These are phyloP conservation scores for Nephrotoma flavescens DNA, from an alignment of 2,888 invertebrate species.

Conservation along the genomic window DNA sequence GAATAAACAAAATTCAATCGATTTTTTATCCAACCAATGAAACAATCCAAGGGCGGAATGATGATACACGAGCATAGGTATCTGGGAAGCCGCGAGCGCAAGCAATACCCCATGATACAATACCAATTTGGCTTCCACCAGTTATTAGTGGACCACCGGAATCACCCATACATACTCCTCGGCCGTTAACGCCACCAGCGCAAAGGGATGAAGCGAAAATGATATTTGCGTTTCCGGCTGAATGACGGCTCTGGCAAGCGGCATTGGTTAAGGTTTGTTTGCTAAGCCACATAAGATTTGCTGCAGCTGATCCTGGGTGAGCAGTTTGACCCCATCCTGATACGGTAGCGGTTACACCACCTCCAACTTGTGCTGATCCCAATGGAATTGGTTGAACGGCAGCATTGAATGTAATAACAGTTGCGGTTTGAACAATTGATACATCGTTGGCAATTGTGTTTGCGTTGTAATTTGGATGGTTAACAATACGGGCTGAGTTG, in stretches of 20 bases:
- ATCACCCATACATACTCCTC: slow-evolving; percentile 12
- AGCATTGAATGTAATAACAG: neutral
- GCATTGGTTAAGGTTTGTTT: neutral
- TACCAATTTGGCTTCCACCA: neutral
- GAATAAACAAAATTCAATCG: no score
- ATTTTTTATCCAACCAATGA: neutral
- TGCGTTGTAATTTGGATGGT: slow-evolving; percentile 6
- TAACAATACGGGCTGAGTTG: slow-evolving; percentile 1
- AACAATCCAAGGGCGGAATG: neutral
- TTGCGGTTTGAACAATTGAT: neutral
- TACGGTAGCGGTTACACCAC: neutral
- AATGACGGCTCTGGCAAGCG: neutral
- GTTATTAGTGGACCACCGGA: slow-evolving; percentile 18
- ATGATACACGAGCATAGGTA: slow-evolving; percentile 2
- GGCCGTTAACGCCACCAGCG: neutral
- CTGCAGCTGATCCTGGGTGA: neutral
- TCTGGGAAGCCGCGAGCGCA: slow-evolving; percentile 5
- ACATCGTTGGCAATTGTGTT: slow-evolving; percentile 4
- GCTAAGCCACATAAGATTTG: neutral
- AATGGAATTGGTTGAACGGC: neutral
- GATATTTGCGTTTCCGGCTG: neutral
- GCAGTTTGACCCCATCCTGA: slow-evolving; percentile 4
- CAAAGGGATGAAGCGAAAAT: slow-evolving; percentile 9
- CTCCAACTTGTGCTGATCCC: neutral
- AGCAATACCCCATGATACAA: neutral